Evolutionary conservation across 1,140 invertebrate species (phyloP).

Genomic region (Drosophila mauritiana): DNA sequence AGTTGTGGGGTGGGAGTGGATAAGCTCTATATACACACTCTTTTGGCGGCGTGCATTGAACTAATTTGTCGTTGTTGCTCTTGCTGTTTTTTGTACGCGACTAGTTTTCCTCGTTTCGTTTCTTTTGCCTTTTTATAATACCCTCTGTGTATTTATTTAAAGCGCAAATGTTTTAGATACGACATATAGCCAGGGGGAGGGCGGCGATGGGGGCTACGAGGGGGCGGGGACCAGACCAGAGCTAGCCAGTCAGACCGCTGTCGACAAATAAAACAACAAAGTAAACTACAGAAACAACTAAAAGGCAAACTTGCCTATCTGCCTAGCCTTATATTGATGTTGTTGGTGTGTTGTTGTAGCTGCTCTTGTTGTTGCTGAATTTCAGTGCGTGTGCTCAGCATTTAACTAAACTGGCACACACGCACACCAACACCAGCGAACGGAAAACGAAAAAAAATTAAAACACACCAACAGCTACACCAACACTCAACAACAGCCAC

Average conservation of each 20-base stretch:
- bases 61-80: conserved; percentile 65
- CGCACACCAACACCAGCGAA: conserved; percentile 40
- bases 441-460: conserved; percentile 18
- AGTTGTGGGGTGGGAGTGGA: conserved; percentile 21
- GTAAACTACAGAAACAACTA: conserved; percentile 63
- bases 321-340: conserved; percentile 37
- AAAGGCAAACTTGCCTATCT: conserved; percentile 78
- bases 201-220: conserved; percentile 1
- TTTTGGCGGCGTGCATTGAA: conserved; percentile 77
- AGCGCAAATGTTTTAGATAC: conserved; percentile 83
- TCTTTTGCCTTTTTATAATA: conserved; percentile 68
- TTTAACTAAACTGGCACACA: conserved; percentile 78
- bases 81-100: conserved; percentile 28
- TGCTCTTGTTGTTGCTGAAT: conserved; percentile 20
- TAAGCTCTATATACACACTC: conserved; percentile 18
- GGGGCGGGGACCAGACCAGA: conserved; percentile 26
- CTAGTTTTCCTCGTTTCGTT: conserved; percentile 52
- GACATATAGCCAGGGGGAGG: conserved; percentile 52
- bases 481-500: conserved; percentile 32
- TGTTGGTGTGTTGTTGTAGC: conserved; percentile 4
- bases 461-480: conserved; percentile 43
- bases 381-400: conserved; percentile 74
- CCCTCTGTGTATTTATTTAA: conserved; percentile 80
- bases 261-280: conserved; percentile 50
- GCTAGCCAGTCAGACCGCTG: conserved; percentile 49